Base-by-base conservation (phyloP, 2,113 vertebrate genomes). In the Dissostichus mawsoni region DNA sequence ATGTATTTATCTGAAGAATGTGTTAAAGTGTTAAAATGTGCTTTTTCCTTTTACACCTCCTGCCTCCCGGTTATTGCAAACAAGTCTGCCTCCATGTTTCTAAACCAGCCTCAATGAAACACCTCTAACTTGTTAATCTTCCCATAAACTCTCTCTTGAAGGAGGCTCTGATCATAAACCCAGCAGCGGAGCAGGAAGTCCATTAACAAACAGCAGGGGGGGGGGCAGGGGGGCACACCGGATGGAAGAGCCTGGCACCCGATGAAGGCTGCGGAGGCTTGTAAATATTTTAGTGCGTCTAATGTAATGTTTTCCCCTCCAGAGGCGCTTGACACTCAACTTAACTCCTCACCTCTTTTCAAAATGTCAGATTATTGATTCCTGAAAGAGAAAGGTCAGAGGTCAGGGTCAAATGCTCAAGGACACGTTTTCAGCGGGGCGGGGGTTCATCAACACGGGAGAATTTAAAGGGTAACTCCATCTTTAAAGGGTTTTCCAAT, bases 281-380 rank as follows among this genome's bases (percentile, higher is more conserved):
- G 71, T 91, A 88, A 90, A 88, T 92, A 91, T 90, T 88, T 88
- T 44, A 88, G 81, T 71, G 82, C 29, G 78, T 83, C 68, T 89
- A 83, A 87, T 78, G 86, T 73, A 68, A 85, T 79, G 72, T 87
- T 84, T 82, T 84, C 82, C 81, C 2, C 48, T 45, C 18, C 16
- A 58, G 44, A 69, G 58, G 17, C 44, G 9, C 53, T 53, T 29
- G 12, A 20, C 55, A 13, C 61, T 77, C 29, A 11, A n/a, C 53
- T 76, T 77, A 66, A 79, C 74, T 69, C 76, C 47, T 77, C 13
- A 23, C 20, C 53, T 83, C 71, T 23, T 78, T 81, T 69, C 48
- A 57, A 63, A 52, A 75, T 20, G 47, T 86, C 61, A 78, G 64
- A 81, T 75, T 48, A 57, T 76, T 79, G 70, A 71, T 65, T 79